A percentile compares a stretch with the other conserved stretches of the same genome.
phyloP scores from a whole-genome alignment of 2,113 vertebrate species.

The Callaeas wilsoni region DNA sequence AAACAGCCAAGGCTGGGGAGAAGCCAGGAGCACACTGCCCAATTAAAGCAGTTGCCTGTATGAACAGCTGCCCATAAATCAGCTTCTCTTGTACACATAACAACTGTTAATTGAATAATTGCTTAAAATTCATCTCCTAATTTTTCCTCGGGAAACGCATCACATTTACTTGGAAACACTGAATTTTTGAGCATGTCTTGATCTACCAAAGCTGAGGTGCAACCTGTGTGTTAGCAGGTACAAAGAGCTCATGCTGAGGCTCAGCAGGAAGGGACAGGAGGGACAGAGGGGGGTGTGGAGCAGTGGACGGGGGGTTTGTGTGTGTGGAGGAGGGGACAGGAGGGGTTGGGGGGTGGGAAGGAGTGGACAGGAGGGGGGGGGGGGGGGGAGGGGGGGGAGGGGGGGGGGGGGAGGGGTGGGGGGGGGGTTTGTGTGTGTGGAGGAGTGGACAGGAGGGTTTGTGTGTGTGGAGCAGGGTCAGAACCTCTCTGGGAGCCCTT shows the following conservation, averaged over 20 bases:
- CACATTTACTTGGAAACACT: background rate
- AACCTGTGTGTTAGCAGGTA: fast-evolving
- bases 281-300: background rate
- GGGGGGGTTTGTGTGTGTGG: background rate
- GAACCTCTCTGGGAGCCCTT: background rate
- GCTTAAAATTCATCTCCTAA: background rate
- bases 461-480: background rate
- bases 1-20: conserved; percentile 16
- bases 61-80: conserved; percentile 50
- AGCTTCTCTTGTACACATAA: conserved; percentile 3
- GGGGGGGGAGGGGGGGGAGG: background rate
- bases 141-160: background rate
- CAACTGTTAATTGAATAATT: conserved; percentile 56
- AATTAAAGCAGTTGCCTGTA: conserved; percentile 20
- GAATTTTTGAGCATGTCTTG: background rate
- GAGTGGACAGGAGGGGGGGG: background rate
- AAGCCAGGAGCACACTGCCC: conserved; percentile 15
- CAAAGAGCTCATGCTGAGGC: background rate
- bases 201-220: background rate
- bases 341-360: background rate
- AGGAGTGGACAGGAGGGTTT: background rate
- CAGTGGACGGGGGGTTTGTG: too few species aligned
- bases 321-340: too few species aligned
- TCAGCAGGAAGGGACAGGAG: background rate
- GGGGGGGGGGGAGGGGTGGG: background rate